Evolutionary conservation across 2,888 invertebrate species (phyloP).

Genomic region (Globia sparganii): DNA sequence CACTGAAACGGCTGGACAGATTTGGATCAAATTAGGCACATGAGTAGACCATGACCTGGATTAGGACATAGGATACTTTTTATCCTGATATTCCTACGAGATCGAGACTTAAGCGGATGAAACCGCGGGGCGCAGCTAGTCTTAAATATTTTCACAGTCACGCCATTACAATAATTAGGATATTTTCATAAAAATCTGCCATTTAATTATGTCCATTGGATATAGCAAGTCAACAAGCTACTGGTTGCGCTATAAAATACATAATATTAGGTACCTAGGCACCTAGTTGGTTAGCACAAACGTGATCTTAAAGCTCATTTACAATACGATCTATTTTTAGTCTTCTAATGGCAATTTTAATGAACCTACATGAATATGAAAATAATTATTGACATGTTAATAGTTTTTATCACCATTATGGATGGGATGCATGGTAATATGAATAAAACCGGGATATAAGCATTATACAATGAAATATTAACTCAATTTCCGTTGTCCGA

Average conservation of each 20-base stretch:
- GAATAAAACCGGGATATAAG: neutral
- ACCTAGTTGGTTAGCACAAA: slow-evolving; percentile 20
- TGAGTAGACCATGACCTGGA: too few species aligned
- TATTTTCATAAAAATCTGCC: neutral
- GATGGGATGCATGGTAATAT: neutral
- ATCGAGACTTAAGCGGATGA: too few species aligned
- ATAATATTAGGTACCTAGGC: neutral
- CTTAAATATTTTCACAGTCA: neutral
- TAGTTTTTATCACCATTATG: neutral
- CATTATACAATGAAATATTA: neutral
- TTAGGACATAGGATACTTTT: too few species aligned
- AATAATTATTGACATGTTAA: slow-evolving; percentile 35
- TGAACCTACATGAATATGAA: slow-evolving; percentile 2
- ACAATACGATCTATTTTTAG: slow-evolving; percentile 16
- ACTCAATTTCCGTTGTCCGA: neutral
- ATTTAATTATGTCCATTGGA: neutral
- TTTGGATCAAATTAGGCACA: too few species aligned
- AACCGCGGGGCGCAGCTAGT: too few species aligned
- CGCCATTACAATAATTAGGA: neutral
- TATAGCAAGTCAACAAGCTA: neutral
- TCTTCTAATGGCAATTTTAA: neutral
- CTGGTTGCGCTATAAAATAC: neutral
- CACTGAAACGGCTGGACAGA: too few species aligned
- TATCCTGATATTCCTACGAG: too few species aligned
- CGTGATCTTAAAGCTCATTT: slow-evolving; percentile 20